These are phyloP conservation scores for Orius insidiosus DNA, from an alignment of 1,140 invertebrate genomes.

Conservation along the genomic window DNA sequence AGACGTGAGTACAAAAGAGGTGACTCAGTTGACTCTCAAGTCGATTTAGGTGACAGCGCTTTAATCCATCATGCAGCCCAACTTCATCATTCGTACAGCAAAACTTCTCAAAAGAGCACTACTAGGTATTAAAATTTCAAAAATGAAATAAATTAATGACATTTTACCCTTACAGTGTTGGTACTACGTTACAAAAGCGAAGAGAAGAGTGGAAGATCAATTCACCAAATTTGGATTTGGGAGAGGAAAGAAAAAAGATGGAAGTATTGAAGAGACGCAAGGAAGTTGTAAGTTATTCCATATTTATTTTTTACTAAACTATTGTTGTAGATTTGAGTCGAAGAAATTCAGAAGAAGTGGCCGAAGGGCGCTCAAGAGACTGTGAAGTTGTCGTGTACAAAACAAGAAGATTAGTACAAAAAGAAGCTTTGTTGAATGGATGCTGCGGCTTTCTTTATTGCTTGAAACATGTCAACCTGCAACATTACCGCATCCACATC, in stretches of 20 bases:
- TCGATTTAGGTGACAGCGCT: conserved; percentile 33
- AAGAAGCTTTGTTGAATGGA: conserved; percentile 58
- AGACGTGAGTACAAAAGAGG: conserved; percentile 33
- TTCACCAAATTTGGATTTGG: conserved; percentile 56
- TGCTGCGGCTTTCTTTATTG: conserved; percentile 70
- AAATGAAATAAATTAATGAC: not conserved
- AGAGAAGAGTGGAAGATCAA: conserved; percentile 68
- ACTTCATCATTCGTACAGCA: conserved; percentile 22
- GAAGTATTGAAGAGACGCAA: conserved; percentile 65
- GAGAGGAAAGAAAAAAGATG: conserved; percentile 61
- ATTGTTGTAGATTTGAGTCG: conserved; percentile 50
- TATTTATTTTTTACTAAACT: not conserved
- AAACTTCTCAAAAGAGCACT: conserved; percentile 23
- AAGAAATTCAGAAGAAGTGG: conserved; percentile 61
- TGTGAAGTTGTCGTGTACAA: conserved; percentile 75
- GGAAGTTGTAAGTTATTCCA: conserved; percentile 44
- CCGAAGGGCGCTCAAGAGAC: conserved; percentile 50
- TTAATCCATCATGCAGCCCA: conserved; percentile 20
- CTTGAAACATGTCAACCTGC: conserved; percentile 91
- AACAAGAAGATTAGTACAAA: conserved; percentile 60
- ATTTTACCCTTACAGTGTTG: conserved; percentile 26
- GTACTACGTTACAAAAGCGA: conserved; percentile 50
- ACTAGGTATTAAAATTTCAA: conserved; percentile 17
- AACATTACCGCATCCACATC: conserved; percentile 81
- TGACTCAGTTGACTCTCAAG: conserved; percentile 34